Percentiles rank a stretch among this genome's conserved stretches.
These are phyloP conservation scores for Porites lobata DNA, from an alignment of 92 coral and sea anemone species.

Conservation along the genomic window DNA sequence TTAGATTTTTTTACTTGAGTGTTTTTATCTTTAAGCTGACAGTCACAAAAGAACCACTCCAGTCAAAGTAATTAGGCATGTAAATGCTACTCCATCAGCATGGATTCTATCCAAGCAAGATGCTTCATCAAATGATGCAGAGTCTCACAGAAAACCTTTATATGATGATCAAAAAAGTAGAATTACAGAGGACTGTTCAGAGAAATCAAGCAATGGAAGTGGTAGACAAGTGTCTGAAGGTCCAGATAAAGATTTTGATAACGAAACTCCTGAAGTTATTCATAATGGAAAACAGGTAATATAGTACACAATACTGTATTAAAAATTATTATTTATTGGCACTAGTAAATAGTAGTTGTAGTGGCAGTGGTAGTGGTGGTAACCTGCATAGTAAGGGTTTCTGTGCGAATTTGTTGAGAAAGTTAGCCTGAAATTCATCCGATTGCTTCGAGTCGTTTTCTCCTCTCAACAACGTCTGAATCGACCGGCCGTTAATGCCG, in stretches of 20 bases:
- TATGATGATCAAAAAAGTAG: neutral
- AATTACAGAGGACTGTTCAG: neutral
- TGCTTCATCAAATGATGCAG: neutral
- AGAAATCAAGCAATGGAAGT: neutral
- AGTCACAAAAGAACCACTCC: slow-evolving; percentile 53
- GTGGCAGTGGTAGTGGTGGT: too few relatives aligned
- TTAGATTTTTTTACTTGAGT: neutral
- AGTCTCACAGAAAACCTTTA: slow-evolving; percentile 30
- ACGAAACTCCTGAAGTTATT: neutral
- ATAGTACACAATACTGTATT: too few relatives aligned
- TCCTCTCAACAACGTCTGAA: too few relatives aligned
- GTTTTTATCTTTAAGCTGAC: slow-evolving; percentile 21
- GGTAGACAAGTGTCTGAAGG: slow-evolving; percentile 9
- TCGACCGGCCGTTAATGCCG: too few relatives aligned
- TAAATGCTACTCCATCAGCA: slow-evolving; percentile 70
- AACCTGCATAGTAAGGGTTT: too few relatives aligned
- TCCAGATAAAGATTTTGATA: neutral
- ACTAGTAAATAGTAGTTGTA: too few relatives aligned
- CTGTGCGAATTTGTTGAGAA: too few relatives aligned
- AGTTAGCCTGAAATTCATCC: too few relatives aligned
- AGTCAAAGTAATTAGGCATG: slow-evolving; percentile 70
- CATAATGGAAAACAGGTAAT: slow-evolving; percentile 2
- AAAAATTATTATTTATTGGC: too few relatives aligned
- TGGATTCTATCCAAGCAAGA: slow-evolving; percentile 46
- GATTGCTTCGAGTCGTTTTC: too few relatives aligned